Evolutionary conservation across 2,888 invertebrate genomes (phyloP).

Genomic region (Toxonevra muliebris): DNA sequence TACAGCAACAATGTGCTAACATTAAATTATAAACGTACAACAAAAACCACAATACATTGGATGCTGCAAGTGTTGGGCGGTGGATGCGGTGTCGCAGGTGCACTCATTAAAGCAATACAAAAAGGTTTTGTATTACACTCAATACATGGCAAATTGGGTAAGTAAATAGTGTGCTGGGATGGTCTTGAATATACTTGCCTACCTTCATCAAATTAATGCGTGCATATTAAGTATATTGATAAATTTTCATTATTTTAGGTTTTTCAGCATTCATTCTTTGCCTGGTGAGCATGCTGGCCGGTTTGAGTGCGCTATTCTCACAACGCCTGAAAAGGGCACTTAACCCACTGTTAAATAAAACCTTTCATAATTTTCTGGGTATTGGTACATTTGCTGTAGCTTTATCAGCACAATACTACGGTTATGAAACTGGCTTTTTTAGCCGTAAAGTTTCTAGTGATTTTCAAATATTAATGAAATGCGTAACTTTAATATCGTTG

Average conservation of each 20-base stretch:
- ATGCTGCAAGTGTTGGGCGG: slow-evolving; percentile 56
- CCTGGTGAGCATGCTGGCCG: slow-evolving; percentile 53
- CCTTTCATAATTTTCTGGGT: slow-evolving; percentile 58
- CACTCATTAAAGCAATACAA: slow-evolving; percentile 54
- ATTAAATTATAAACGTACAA: slow-evolving; percentile 50
- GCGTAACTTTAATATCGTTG: slow-evolving; percentile 54
- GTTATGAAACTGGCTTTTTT: slow-evolving; percentile 58
- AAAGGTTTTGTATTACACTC: slow-evolving; percentile 51
- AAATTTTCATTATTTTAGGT: slow-evolving; percentile 42
- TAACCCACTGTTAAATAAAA: slow-evolving; percentile 56
- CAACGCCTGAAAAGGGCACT: slow-evolving; percentile 48
- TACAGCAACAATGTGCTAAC: slow-evolving; percentile 56
- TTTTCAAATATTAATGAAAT: slow-evolving; percentile 53
- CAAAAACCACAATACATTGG: slow-evolving; percentile 62
- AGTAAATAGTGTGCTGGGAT: slow-evolving; percentile 24
- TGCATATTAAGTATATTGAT: slow-evolving; percentile 6
- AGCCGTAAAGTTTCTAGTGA: slow-evolving; percentile 40
- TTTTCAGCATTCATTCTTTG: slow-evolving; percentile 58
- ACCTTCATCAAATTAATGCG: slow-evolving; percentile 1
- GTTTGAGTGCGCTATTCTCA: slow-evolving; percentile 56
- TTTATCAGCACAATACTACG: slow-evolving; percentile 57
- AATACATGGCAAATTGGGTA: slow-evolving; percentile 56
- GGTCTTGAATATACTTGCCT: not conserved
- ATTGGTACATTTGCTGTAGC: slow-evolving; percentile 56
- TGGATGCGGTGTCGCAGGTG: slow-evolving; percentile 54